These are phyloP conservation scores for Champsocephalus esox DNA, from an alignment of 2,797 vertebrate species.

Conservation along the genomic window DNA sequence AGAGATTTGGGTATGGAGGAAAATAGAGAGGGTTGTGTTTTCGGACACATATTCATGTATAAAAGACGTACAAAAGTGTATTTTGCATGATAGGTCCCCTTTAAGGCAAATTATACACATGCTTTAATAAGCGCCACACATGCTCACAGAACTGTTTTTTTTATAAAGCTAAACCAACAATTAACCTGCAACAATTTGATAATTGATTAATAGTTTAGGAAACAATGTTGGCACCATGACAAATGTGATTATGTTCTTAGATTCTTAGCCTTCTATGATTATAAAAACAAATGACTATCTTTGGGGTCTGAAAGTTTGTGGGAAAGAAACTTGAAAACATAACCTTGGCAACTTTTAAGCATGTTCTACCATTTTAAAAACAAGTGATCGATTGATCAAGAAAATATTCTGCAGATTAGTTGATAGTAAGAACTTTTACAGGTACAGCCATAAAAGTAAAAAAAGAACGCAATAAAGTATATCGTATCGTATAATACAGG, in stretches of 20 bases:
- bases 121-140: not conserved
- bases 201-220: not conserved
- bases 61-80: no score
- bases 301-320: not conserved
- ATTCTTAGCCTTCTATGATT: not conserved
- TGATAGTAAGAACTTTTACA: not conserved
- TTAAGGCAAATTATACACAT: not conserved
- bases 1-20: no score
- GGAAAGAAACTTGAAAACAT: not conserved
- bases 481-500: no score
- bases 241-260: not conserved
- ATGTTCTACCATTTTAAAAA: not conserved
- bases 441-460: not conserved
- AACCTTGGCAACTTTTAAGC: not conserved
- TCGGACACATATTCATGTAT: no score
- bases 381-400: not conserved
- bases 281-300: not conserved
- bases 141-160: not conserved
- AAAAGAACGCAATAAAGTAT: not conserved
- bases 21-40: no score
- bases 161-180: not conserved
- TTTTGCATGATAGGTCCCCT: no score
- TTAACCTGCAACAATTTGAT: not conserved
- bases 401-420: not conserved
- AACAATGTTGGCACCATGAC: not conserved